Evolutionary conservation across 2,113 vertebrate genomes (phyloP), one percentile per base, ranked within the genome.

Genomic region (Epinephelus moara): DNA sequence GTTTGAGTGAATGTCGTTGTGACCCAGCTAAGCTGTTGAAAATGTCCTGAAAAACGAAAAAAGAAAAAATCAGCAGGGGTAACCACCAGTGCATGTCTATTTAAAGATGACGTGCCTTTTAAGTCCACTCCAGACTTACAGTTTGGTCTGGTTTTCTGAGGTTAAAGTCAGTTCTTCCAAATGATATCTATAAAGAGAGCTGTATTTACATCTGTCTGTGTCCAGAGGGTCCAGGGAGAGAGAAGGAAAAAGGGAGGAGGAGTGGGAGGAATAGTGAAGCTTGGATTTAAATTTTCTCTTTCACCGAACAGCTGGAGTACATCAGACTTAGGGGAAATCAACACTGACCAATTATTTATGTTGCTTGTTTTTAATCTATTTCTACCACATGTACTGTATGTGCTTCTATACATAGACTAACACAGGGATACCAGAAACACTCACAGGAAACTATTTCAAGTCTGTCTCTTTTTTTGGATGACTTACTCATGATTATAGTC

Each of bases 161-260:
- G 63, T 82, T 82, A 71, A 69, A 82, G 23, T 59, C 23, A 75
- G 62, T 67, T 4, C 33, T 33, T 88, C 68, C 69, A 78, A 30
- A 64, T 85, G 62, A 74, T 67, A 82, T 81, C 88, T 76, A 78
- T 87, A 82, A 88, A 89, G 73, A 70, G 56, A 70, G 63, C 42
- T 77, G 37, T 88, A 79, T 91, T 85, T 83, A 67, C 63, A 82
- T 30, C 30, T 67, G 74, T 66, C 62, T 74, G 68, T 62, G 47
- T 83, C 73, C 87, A 77, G 75, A 86, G 56, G 79, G 80, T 81
- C 64, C 69, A 53, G 47, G 69, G 59, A 64, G 59, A 40, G 17
- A 61, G 60, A 6, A 47, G 23, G 56, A 21, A 63, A 67, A 80
- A 42, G 63, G 53, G 55, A 75, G 81, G 59, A 86, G 40, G 70